A percentile compares a stretch with the other conserved stretches of the same genome.
These are phyloP conservation scores for Cartodere bifasciata DNA, from an alignment of 2,888 invertebrate genomes.

Conservation along the genomic window DNA sequence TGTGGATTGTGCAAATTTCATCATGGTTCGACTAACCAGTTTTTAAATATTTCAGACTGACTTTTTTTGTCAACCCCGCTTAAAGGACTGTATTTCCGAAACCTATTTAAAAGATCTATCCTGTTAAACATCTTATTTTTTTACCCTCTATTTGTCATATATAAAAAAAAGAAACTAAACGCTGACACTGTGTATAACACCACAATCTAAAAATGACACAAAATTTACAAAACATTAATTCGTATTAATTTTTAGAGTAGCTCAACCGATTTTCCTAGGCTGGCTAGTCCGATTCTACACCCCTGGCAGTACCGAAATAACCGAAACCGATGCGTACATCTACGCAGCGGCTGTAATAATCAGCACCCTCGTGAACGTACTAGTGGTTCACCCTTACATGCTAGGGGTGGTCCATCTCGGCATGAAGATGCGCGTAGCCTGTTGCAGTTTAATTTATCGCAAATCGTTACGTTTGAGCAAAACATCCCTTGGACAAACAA, in stretches of 20 bases:
- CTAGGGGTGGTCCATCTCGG: conserved; percentile 74
- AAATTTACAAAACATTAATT: too few relatives aligned
- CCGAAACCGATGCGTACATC: conserved; percentile 53
- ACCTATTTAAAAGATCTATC: too few relatives aligned
- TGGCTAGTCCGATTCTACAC: conserved; percentile 49
- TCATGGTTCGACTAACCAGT: too few relatives aligned
- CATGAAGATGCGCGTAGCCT: conserved; percentile 74
- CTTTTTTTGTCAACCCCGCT: too few relatives aligned
- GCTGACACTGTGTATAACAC: too few relatives aligned
- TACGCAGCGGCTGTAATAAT: conserved; percentile 65
- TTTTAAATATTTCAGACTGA: too few relatives aligned
- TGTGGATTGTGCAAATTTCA: too few relatives aligned
- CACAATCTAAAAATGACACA: too few relatives aligned
- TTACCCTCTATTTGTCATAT: too few relatives aligned
- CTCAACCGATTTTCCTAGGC: conserved; percentile 44
- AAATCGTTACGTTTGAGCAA: conserved; percentile 47
- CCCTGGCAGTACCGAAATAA: conserved; percentile 30
- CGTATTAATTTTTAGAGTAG: conserved; percentile 22
- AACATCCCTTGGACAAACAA: conserved; percentile 62
- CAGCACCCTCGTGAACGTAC: conserved; percentile 61
- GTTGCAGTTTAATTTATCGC: conserved; percentile 74
- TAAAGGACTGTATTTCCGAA: too few relatives aligned
- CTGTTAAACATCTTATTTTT: too few relatives aligned
- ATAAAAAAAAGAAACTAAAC: too few relatives aligned
- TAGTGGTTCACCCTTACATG: conserved; percentile 87